Base-by-base conservation (phyloP, 2,888 invertebrate genomes). In the Melanophora roralis region DNA sequence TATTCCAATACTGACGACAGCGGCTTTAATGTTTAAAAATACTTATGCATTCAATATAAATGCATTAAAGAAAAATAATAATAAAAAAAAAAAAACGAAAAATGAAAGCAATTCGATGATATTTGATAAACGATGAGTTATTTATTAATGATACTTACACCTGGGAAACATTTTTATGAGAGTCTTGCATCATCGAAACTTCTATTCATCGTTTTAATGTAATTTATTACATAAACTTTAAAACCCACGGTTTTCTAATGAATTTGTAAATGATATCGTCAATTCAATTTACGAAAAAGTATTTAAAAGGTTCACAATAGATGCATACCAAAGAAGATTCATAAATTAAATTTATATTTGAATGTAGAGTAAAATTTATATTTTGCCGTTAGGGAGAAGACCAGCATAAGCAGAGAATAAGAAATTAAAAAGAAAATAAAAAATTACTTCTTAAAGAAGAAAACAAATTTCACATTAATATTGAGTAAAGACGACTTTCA, bases 101-200 rank as follows among this genome's bases (percentile, higher is more conserved):
- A 5, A 57, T 32, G 12, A 73, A 57, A 51, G 32, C 43, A 51
- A n/a, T 21, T 69, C 45, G 38, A 27, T 75, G 67, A 27, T 72
- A 75, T 80, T 67, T 80, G 75, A 80, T 80, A 68, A 80, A 80
- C 67, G 65, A 75, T 67, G 49, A 60, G 60, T 51, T 75, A 67
- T 72, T 75, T 75, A 62, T 75, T 75, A 75, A 68, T 62, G 60
- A 71, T 79, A 68, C 55, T 45, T 67, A 71, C 75, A 80, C 67
- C 72, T 80, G 71, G 79, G 67, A 55, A 72, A 62, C 4, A 62
- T 71, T 67, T 72, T 72, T 59, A 55, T 75, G 60, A 71, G 51
- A 75, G 62, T 67, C 16, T 60, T 65, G 40, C 23, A 49, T 14
- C 38, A 34, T 55, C 34, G 23, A n/a, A 27, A 27, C 27, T 5